A percentile compares a stretch with the other conserved stretches of the same genome.
phyloP scores from a whole-genome alignment of 2,113 vertebrate species.

The Nicator chloris region DNA sequence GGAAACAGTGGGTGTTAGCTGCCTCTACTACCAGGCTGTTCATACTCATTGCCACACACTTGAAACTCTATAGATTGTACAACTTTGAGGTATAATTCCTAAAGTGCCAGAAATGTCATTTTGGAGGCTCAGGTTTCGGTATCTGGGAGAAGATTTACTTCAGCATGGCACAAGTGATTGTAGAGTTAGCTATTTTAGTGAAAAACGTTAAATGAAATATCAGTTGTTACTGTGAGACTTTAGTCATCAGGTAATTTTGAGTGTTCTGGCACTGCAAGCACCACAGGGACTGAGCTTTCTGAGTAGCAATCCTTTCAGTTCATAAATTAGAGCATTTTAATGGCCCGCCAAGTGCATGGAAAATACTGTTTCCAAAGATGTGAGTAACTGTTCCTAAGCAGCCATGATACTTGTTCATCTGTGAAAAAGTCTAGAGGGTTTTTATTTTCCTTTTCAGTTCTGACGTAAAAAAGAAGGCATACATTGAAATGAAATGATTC shows the following conservation, averaged over 20 bases:
- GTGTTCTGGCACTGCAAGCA: slow-evolving; percentile 23
- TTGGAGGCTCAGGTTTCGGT: slow-evolving; percentile 17
- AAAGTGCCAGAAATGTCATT: not conserved
- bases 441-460: not conserved
- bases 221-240: slow-evolving; percentile 47
- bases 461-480: not conserved
- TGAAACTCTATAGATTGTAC: not conserved
- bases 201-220: slow-evolving; percentile 59
- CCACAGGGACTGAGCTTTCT: slow-evolving; percentile 24
- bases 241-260: slow-evolving; percentile 24
- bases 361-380: not conserved
- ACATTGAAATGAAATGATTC: not conserved
- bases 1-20: not conserved
- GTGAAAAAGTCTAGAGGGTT: not conserved
- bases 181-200: slow-evolving; percentile 42
- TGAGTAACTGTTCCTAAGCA: not conserved
- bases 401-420: not conserved
- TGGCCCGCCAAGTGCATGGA: not conserved
- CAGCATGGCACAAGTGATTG: not conserved
- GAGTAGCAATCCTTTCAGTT: slow-evolving; percentile 18
- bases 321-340: slow-evolving; percentile 45
- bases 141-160: slow-evolving; percentile 22
- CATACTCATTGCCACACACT: not conserved
- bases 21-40: not conserved
- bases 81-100: not conserved